phyloP scores from a whole-genome alignment of 2,888 invertebrate species.

The Phanerotoma sp. region DNA sequence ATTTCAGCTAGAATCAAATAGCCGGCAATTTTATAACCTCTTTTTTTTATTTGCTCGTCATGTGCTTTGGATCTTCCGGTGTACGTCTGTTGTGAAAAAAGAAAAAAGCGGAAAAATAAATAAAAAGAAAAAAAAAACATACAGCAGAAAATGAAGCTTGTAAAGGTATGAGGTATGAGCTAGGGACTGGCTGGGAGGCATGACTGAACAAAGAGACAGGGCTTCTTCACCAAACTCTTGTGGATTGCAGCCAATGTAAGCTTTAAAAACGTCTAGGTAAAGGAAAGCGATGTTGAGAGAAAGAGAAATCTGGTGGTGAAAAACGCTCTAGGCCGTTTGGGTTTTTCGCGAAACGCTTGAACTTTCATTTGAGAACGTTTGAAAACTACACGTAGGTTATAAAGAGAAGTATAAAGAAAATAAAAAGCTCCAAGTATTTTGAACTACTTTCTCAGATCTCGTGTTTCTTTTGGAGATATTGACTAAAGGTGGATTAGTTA shows the following conservation, averaged over 20 bases:
- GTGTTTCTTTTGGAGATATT: not conserved
- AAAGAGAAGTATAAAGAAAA: not conserved
- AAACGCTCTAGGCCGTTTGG: slow-evolving; percentile 16
- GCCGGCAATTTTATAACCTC: not conserved
- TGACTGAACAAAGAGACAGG: slow-evolving; percentile 2
- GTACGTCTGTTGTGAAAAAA: not conserved
- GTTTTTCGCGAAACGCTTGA: slow-evolving; percentile 13
- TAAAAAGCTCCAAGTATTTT: not conserved
- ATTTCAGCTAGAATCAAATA: not conserved
- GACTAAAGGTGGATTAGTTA: no score
- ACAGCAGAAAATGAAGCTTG: not conserved
- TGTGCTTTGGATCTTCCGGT: not conserved
- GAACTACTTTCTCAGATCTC: slow-evolving; percentile 8
- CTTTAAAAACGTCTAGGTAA: slow-evolving; percentile 3
- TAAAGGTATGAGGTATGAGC: not conserved
- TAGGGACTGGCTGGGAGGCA: not conserved
- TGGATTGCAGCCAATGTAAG: slow-evolving; percentile 13
- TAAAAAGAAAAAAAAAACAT: slow-evolving; percentile 4
- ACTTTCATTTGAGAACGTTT: slow-evolving; percentile 15
- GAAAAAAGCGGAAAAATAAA: not conserved
- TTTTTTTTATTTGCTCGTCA: not conserved
- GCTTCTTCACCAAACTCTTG: slow-evolving; percentile 10
- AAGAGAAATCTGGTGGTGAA: slow-evolving; percentile 3
- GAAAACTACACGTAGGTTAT: slow-evolving; percentile 16
- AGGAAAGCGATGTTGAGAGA: not conserved